phyloP scores from a whole-genome alignment of 2,888 invertebrate genomes.

The Ganaspis brasiliensis region DNA sequence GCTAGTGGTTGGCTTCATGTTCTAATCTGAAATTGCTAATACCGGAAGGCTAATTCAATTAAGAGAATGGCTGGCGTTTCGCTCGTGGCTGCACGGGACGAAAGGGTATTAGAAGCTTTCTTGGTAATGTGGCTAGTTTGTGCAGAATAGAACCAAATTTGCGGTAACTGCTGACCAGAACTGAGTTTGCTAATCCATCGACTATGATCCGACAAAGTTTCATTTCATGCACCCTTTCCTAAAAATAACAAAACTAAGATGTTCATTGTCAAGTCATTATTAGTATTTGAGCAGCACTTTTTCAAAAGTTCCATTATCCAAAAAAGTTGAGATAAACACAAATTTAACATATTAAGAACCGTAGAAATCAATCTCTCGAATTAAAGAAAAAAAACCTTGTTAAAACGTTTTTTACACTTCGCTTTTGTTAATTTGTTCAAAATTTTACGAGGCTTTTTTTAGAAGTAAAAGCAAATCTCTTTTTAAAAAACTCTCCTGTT shows the following conservation, averaged over 20 bases:
- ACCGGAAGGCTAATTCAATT: slow-evolving; percentile 78
- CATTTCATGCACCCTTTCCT: not conserved
- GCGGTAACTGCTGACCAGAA: slow-evolving; percentile 76
- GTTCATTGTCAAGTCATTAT: too few relatives aligned
- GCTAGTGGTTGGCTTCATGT: slow-evolving; percentile 43
- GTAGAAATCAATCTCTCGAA: too few relatives aligned
- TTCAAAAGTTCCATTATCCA: too few relatives aligned
- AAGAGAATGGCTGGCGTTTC: slow-evolving; percentile 71
- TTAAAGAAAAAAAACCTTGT: too few relatives aligned
- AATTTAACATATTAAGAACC: too few relatives aligned
- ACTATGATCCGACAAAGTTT: slow-evolving; percentile 47
- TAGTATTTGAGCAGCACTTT: too few relatives aligned
- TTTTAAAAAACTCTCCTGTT: too few relatives aligned
- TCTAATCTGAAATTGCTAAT: slow-evolving; percentile 78
- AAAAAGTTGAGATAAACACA: too few relatives aligned
- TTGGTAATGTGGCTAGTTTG: slow-evolving; percentile 61
- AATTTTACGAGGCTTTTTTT: too few relatives aligned
- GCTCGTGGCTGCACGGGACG: slow-evolving; percentile 54
- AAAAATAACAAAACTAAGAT: not conserved
- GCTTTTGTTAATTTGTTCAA: too few relatives aligned
- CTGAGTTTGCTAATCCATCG: slow-evolving; percentile 63
- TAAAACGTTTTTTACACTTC: too few relatives aligned
- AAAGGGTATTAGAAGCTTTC: slow-evolving; percentile 65
- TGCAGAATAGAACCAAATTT: slow-evolving; percentile 71
- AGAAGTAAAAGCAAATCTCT: too few relatives aligned